These are phyloP conservation scores for Caerostris darwini DNA, from an alignment of 1,140 invertebrate species.

Conservation along the genomic window DNA sequence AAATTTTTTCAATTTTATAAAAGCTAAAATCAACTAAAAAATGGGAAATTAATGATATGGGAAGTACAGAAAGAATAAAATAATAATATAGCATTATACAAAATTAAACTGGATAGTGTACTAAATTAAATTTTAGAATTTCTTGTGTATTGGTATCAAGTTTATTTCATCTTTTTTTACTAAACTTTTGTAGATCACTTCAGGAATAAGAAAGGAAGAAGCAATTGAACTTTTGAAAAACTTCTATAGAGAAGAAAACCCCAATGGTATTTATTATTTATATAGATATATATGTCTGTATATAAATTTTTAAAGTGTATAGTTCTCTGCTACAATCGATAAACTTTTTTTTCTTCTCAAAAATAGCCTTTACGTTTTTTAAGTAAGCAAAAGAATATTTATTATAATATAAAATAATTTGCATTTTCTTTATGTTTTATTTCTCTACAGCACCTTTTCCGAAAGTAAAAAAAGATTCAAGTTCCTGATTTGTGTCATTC, in stretches of 20 bases:
- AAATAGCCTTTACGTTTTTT: neutral
- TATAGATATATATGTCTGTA: neutral
- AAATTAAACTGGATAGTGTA: too few relatives aligned
- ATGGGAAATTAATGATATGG: too few relatives aligned
- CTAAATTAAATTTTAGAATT: too few relatives aligned
- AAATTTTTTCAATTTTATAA: too few relatives aligned
- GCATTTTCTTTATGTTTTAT: neutral
- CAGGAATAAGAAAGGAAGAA: slow-evolving; percentile 87
- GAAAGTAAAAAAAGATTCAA: slow-evolving; percentile 52
- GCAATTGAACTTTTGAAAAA: slow-evolving; percentile 94
- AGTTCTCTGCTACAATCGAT: too few relatives aligned
- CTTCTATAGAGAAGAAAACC: slow-evolving; percentile 97
- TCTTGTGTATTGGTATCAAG: too few relatives aligned
- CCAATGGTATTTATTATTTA: slow-evolving; percentile 85
- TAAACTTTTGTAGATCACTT: slow-evolving; percentile 79
- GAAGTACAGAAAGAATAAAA: too few relatives aligned
- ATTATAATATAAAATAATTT: neutral
- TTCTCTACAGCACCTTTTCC: slow-evolving; percentile 61
- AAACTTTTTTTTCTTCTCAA: neutral
- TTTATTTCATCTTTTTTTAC: too few relatives aligned
- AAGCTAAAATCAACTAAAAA: too few relatives aligned
- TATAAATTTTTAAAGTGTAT: too few relatives aligned
- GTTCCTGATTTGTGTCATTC: neutral
- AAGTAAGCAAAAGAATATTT: neutral
- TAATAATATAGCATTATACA: too few relatives aligned